Base-by-base conservation (phyloP, 2,888 invertebrate species). In the Crioceris asparagi region DNA sequence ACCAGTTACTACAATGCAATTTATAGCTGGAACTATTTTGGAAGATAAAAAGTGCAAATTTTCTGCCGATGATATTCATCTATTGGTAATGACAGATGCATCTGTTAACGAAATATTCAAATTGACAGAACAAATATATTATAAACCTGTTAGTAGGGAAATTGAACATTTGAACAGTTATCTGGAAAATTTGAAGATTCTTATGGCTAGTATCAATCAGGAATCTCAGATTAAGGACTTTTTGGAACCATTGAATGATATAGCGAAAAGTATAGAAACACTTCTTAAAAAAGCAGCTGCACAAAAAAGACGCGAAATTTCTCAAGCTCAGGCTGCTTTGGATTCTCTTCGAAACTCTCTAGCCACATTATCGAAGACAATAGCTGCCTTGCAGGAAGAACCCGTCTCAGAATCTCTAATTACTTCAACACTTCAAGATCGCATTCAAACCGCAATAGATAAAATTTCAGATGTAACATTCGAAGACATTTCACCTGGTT, bases 181-280 rank as follows among this genome's bases (percentile, higher is more conserved):
- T 17, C 42, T 45, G 4, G 49, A 53, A 27, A 47, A 43, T 35
- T 26, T 56, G 16, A 53, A 51, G 43, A 44, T 44, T 27, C 35
- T 54, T 19, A 41, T 55, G 6, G 61, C 57, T 5, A 60, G 59
- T 41, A 58, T 64, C 10, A 64, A 64, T 40, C 56, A 60, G 44
- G 64, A 64, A 32, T 64, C 63, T 2, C 53, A 54, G 32, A 53
- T 61, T n/a, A 62, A 62, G 47, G 60, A 59, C 39, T 55, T 64
- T 30, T 49, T 60, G 18, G 62, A 66, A 40, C 64, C 68, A 2
- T 43, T 64, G 3, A 62, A 64, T 14, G 64, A 64, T 38, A 58
- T 65, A 2, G 44, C 52, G 4, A 50, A 50, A 36, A 56, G 49
- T 30, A 43, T 58, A 4, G 56, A 55, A 21, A 62, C 57, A 36